Percentiles rank a stretch among this genome's conserved stretches.
Conservation (phyloP, 2,113 vertebrate species). For the Datnioides undecimradiatus region DNA sequence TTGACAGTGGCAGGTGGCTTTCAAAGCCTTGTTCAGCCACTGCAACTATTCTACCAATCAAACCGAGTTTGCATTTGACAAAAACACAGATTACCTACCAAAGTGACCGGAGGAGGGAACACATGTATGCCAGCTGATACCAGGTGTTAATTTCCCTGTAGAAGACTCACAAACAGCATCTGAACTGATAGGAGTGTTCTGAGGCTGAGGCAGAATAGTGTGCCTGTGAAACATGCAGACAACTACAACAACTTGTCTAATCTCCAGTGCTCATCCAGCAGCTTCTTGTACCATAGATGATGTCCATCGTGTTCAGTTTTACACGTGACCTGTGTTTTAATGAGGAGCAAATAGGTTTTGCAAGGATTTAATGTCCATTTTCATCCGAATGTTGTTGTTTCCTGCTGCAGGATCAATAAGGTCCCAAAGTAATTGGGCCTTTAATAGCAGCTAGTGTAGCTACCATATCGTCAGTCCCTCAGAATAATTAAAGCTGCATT, state of each 20-base stretch:
- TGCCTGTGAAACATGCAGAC: conserved; percentile 17
- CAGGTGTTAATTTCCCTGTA: conserved; percentile 10
- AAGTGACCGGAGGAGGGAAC: conserved; percentile 24
- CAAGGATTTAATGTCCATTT: background rate
- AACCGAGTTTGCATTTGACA: conserved; percentile 19
- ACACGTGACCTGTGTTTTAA: background rate
- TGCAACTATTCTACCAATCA: conserved; percentile 17
- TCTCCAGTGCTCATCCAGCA: conserved; percentile 29
- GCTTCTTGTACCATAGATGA: conserved; percentile 51
- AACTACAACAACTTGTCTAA: background rate
- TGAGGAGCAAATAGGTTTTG: background rate
- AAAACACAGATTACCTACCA: conserved; percentile 33
- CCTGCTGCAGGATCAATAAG: background rate
- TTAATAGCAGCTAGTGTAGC: background rate
- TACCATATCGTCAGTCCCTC: background rate
- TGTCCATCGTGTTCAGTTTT: conserved; percentile 24
- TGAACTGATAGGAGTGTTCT: conserved; percentile 26
- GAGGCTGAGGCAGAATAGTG: conserved; percentile 13
- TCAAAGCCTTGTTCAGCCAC: conserved; percentile 6
- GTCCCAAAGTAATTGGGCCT: background rate
- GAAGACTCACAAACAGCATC: conserved; percentile 19
- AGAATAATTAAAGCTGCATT: conserved; percentile 1
- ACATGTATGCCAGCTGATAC: background rate
- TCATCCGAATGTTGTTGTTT: background rate
- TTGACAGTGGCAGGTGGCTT: conserved; percentile 9